Base-by-base conservation (phyloP, 2,888 invertebrate species). In the Anticlea derivata region DNA sequence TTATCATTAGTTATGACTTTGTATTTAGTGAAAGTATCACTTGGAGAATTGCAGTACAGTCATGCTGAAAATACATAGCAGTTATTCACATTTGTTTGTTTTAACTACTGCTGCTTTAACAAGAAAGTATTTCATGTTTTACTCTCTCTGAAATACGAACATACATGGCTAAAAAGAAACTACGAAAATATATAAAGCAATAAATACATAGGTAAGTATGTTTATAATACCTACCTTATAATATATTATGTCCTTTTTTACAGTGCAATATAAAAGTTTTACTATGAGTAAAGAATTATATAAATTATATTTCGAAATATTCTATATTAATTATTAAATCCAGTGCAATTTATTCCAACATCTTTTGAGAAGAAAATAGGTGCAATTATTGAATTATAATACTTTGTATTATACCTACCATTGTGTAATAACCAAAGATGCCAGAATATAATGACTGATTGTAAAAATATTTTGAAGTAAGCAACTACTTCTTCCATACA, bases 191-290 rank as follows among this genome's bases (percentile, higher is more conserved):
- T 50, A 44, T 50, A 47, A 54, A 51, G 60, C 58, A 60, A 56
- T 59, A 51, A 44, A 34, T 53, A 51, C 27, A 37, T 43, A 50
- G 55, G 48, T 52, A 48, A 35, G 29, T 45, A 41, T 34, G 12
- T 55, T 54, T 59, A 38, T 45, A 50, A 53, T 56, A 56, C 50
- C 46, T 50, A 49, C 33, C 26, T n/a, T 37, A 24, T 12, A 44
- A 54, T 47, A 46, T 45, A 50, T 49, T 37, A 40, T 59, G 39
- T 58, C 58, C 31, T 41, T 17, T 33, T 76, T 75, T 72, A 78
- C 88, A 82, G 88, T 88, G 88, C 88, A 88, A 88, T 88, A 88
- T 82, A 73, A 80, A 81, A 79, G 68, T 74, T 83, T 88, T 87
- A 86, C 87, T 88, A 63, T 86, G 86, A 88, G 86, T 87, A 83